Conservation (phyloP, 92 coral and sea anemone species). For the Ricordea florida region DNA sequence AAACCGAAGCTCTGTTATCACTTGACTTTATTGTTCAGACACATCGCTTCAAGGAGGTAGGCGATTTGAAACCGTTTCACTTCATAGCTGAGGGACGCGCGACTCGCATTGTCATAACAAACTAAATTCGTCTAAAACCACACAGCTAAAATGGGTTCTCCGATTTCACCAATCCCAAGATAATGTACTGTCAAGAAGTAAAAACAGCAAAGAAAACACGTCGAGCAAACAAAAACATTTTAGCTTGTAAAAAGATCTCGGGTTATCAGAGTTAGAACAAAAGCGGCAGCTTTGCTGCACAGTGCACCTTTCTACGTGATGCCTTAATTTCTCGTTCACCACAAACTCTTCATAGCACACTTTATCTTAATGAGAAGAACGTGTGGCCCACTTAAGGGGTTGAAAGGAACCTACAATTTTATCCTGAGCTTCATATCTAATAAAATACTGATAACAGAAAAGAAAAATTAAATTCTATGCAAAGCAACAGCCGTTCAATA, state of each 20-base stretch:
- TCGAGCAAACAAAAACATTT: conserved; percentile 98
- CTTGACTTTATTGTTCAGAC: conserved; percentile 38
- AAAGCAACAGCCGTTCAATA: not conserved
- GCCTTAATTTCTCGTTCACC: not conserved
- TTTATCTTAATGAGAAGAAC: conserved; percentile 78
- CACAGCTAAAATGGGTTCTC: conserved; percentile 93
- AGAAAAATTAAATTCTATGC: no score
- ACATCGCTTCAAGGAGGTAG: conserved; percentile 15
- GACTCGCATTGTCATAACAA: conserved; percentile 67
- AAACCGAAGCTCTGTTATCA: conserved; percentile 33
- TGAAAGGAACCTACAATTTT: conserved; percentile 92
- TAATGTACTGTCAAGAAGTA: conserved; percentile 91
- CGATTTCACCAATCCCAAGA: conserved; percentile 85
- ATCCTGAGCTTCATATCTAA: conserved; percentile 49
- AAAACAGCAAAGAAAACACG: conserved; percentile 91
- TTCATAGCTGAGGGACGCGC: conserved; percentile 1
- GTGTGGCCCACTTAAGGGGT: conserved; percentile 94
- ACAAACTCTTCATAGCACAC: conserved; percentile 70
- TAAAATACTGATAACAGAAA: no score
- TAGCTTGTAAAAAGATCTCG: conserved; percentile 79
- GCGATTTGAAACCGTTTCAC: conserved; percentile 25
- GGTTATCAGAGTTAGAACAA: conserved; percentile 66
- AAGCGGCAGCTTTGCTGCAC: conserved; percentile 18
- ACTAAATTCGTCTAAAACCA: conserved; percentile 87
- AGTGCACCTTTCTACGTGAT: conserved; percentile 1